Evolutionary conservation across 2,113 vertebrate species (phyloP), one percentile per base, ranked within the genome.

Genomic region (Anguilla japonica): DNA sequence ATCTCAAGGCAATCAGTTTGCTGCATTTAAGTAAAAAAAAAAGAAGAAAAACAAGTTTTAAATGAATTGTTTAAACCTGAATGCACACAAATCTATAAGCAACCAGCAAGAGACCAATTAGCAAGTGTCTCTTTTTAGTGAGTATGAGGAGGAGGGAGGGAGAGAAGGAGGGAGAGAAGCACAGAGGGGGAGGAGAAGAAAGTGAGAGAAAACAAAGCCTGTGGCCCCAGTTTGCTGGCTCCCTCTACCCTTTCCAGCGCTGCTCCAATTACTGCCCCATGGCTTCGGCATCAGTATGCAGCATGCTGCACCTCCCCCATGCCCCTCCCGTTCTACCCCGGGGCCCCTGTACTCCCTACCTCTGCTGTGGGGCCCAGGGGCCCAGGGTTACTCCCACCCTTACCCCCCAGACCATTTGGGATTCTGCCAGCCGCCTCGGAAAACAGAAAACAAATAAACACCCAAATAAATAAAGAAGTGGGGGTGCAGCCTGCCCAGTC

Each of bases 41-140:
- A 50, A 86, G 34, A 81, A 91, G 94, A 91, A 91, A 75, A 86
- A 93, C 92, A 29, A 75, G 13, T 13, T 46, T 0, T 9, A 46
- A 75, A 34, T 75, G 22, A n/a, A 75, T 75, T 29, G 71, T 34
- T 75, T 34, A 90, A 93, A 92, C 81, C 87, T 79, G 89, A 93
- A 94, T 91, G 93, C 92, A 92, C 91, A 92, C 89, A 92, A 92
- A 93, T 94, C 94, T 96, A 95, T 94, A 94, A 93, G 94, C 92
- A 93, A 94, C 92, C 95, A 92, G 95, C 94, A 93, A 95, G 95
- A 95, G 94, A 95, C 95, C 95, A 96, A 96, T 96, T 96, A 96
- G 94, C 90, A 95, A 94, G 93, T 94, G 93, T 93, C 93, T 94
- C 91, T 93, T 88, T 91, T 60, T 43, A 81, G 86, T 87, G 89